Percentiles rank a stretch among this genome's conserved stretches.
Evolutionary conservation across 2,888 invertebrate species (phyloP).

Genomic region (Colletes collaris): DNA sequence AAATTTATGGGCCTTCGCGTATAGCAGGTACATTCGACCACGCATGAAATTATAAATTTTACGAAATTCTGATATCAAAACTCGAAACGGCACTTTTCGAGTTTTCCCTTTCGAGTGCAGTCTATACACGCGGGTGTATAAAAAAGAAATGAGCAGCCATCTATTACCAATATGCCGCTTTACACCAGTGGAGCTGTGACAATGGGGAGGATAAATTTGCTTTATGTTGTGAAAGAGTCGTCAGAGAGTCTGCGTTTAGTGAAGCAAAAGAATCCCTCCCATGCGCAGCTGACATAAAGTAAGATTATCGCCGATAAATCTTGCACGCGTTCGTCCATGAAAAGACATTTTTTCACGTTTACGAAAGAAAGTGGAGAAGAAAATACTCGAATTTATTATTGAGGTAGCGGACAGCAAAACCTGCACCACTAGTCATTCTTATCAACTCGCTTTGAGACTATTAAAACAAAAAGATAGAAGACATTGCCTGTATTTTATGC

Average conservation of each 20-base stretch:
- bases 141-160: slow-evolving; percentile 31
- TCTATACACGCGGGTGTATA: neutral
- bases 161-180: slow-evolving; percentile 42
- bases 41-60: no score
- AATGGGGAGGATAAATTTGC: slow-evolving; percentile 51
- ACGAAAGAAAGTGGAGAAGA: neutral
- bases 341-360: slow-evolving; percentile 23
- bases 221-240: slow-evolving; percentile 57
- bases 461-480: neutral
- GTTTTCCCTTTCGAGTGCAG: neutral
- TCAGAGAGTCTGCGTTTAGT: slow-evolving; percentile 54
- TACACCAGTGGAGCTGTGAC: slow-evolving; percentile 28
- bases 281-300: slow-evolving; percentile 33
- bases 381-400: neutral
- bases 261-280: slow-evolving; percentile 43
- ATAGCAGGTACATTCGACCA: no score
- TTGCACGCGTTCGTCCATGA: slow-evolving; percentile 23
- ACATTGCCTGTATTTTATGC: no score
- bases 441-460: neutral
- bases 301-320: slow-evolving; percentile 52
- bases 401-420: neutral
- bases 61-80: neutral
- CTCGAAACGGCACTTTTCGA: neutral
- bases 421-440: neutral
- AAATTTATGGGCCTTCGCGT: no score